Percentiles rank a stretch among this genome's conserved stretches.
phyloP scores from a whole-genome alignment of 2,113 vertebrate species.

The Sinosuthora webbiana region DNA sequence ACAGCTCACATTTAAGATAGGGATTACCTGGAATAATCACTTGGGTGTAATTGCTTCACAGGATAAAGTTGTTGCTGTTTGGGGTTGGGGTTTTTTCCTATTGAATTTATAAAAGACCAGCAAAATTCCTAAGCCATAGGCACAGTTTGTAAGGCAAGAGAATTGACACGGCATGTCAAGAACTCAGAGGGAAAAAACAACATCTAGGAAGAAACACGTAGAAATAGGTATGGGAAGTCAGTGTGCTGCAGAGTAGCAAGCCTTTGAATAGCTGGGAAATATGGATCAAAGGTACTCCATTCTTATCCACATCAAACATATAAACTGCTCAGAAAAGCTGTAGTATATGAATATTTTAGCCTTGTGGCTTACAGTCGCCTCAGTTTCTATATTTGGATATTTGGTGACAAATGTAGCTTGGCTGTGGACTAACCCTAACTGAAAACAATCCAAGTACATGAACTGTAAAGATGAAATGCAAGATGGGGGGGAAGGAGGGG shows the following conservation, averaged over 20 bases:
- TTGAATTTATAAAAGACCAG: not conserved
- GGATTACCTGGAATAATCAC: not conserved
- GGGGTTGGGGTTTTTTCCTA: not conserved
- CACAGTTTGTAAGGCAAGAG: not conserved
- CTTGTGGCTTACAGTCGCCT: not conserved
- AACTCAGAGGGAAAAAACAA: not conserved
- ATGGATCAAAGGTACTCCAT: not conserved
- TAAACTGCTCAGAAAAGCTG: not conserved
- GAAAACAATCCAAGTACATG: conserved; percentile 13
- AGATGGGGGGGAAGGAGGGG: not conserved
- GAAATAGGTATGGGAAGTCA: not conserved
- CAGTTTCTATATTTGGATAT: conserved; percentile 22
- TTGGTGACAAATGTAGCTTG: conserved; percentile 28
- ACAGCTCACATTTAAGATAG: not conserved
- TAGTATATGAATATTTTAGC: not conserved
- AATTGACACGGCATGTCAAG: not conserved
- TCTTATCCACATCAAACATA: not conserved
- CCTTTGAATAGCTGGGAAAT: not conserved
- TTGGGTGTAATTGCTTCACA: not conserved
- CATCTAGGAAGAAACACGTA: not conserved
- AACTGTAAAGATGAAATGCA: conserved; percentile 25
- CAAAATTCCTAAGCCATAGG: not conserved
- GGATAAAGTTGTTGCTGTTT: not conserved
- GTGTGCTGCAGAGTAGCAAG: not conserved
- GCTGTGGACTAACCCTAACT: conserved; percentile 18